Evolutionary conservation across 1,140 invertebrate genomes (phyloP).

Genomic region (Macrotrachela quadricornifera): DNA sequence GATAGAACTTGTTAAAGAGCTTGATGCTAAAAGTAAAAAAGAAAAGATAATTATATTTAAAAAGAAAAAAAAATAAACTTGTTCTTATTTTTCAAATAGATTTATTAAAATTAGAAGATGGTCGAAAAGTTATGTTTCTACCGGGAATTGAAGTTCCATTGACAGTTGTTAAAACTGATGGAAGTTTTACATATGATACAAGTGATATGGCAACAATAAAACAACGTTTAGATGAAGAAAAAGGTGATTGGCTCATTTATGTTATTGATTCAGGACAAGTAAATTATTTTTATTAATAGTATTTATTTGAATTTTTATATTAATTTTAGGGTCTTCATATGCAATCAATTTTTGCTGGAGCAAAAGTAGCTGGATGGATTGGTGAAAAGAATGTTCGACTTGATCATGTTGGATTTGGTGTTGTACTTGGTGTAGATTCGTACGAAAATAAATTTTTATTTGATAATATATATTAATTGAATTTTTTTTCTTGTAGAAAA

Average conservation of each 20-base stretch:
- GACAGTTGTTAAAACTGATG: slow-evolving; percentile 89
- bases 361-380: slow-evolving; percentile 42
- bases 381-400: slow-evolving; percentile 39
- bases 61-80: no score
- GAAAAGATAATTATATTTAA: no score
- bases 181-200: slow-evolving; percentile 95
- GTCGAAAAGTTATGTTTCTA: slow-evolving; percentile 74
- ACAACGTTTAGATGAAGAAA: slow-evolving; percentile 66
- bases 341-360: slow-evolving; percentile 37
- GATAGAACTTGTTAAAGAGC: slow-evolving; percentile 54
- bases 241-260: slow-evolving; percentile 69
- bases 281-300: no score
- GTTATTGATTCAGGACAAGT: slow-evolving; percentile 77
- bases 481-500: slow-evolving; percentile 35
- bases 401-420: slow-evolving; percentile 82
- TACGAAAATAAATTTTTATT: no score
- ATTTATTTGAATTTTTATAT: no score
- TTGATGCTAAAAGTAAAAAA: slow-evolving; percentile 33
- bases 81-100: slow-evolving; percentile 13
- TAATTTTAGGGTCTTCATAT: slow-evolving; percentile 50
- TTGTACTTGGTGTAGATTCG: slow-evolving; percentile 78
- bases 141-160: slow-evolving; percentile 42
- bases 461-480: no score
- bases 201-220: slow-evolving; percentile 81
- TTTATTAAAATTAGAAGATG: slow-evolving; percentile 63